Evolutionary conservation across 1,140 invertebrate species (phyloP).

Genomic region (Campoletis sonorensis): DNA sequence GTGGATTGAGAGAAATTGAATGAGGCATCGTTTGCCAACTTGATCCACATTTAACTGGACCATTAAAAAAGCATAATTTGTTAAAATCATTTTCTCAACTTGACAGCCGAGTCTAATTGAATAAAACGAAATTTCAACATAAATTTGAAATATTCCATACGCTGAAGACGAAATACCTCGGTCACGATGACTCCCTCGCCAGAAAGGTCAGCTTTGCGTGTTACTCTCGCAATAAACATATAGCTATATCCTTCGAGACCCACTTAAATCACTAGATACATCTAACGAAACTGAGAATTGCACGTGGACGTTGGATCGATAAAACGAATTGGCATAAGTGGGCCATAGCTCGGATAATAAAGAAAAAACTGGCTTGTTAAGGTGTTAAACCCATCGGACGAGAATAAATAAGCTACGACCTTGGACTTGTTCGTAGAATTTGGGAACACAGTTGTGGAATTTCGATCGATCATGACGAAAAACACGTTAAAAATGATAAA

Average conservation of each 20-base stretch:
- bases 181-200: neutral
- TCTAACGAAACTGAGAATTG: neutral
- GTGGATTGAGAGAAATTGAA: neutral
- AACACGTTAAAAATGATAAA: too few relatives aligned
- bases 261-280: neutral
- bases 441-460: too few relatives aligned
- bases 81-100: too few relatives aligned
- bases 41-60: too few relatives aligned
- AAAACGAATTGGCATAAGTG: neutral
- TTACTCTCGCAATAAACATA: neutral
- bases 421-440: too few relatives aligned
- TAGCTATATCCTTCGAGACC: neutral
- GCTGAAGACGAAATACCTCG: neutral
- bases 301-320: neutral
- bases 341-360: neutral
- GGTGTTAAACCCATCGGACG: too few relatives aligned
- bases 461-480: too few relatives aligned
- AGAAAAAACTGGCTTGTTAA: neutral
- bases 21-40: too few relatives aligned
- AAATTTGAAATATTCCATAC: neutral
- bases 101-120: too few relatives aligned
- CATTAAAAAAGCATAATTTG: too few relatives aligned
- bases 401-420: too few relatives aligned
- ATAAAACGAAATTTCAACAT: neutral
- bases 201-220: conserved; percentile 9